Conservation (phyloP, 2,888 invertebrate species). For the Ormia ochracea region DNA sequence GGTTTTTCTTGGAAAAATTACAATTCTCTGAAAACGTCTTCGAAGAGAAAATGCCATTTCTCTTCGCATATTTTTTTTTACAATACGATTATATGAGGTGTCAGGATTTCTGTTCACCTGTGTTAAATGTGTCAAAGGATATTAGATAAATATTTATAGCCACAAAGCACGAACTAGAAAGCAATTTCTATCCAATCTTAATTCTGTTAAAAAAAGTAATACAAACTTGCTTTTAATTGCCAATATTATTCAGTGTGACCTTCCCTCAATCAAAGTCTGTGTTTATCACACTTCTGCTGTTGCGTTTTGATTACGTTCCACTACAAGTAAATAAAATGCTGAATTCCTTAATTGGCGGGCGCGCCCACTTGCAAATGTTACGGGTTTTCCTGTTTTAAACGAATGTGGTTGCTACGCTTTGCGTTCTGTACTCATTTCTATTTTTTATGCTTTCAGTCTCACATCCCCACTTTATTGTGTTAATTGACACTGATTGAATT, state of each 20-base stretch:
- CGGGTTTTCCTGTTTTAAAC: background rate
- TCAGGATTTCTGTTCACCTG: no score
- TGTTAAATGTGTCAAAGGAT: no score
- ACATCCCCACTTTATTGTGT: slow-evolving; percentile 33
- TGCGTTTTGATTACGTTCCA: background rate
- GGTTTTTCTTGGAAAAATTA: no score
- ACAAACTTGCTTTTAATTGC: background rate
- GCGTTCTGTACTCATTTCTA: background rate
- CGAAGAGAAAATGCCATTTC: no score
- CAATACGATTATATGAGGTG: no score
- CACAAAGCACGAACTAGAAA: no score
- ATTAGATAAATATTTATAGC: no score
- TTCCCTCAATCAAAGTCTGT: background rate
- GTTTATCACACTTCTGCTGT: background rate
- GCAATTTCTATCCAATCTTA: no score
- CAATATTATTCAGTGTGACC: background rate
- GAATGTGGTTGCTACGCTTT: background rate
- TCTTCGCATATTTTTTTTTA: no score
- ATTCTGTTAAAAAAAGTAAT: background rate
- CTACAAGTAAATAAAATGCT: background rate
- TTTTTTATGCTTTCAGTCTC: slow-evolving; percentile 23
- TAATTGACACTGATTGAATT: slow-evolving; percentile 60
- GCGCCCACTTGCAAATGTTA: background rate
- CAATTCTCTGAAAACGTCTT: no score
- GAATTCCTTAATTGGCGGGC: slow-evolving; percentile 8